These are phyloP conservation scores for mouse (Mus musculus) DNA, from an alignment of 2,113 vertebrate species.

Conservation along the genomic window DNA sequence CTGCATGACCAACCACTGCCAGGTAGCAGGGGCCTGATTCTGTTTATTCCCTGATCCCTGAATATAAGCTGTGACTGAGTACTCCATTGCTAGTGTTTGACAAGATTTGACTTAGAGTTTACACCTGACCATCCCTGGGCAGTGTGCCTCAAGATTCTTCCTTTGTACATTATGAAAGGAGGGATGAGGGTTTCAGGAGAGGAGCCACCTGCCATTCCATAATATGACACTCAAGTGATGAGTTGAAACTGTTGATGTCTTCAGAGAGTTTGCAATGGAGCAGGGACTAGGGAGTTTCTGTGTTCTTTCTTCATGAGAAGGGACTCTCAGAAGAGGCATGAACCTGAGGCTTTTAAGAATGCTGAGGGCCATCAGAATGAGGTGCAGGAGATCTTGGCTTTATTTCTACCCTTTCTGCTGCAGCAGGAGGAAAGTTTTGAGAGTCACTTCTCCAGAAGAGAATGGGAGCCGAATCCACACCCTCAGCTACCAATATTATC, in stretches of 20 bases:
- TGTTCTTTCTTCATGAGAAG: neutral
- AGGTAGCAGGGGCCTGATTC: neutral
- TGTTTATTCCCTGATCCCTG: neutral
- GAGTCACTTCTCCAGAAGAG: neutral
- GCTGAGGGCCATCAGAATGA: neutral
- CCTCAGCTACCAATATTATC: neutral
- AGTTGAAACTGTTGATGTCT: neutral
- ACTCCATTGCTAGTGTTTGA: neutral
- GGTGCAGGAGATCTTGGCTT: neutral
- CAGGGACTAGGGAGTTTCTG: neutral
- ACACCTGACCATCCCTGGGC: neutral
- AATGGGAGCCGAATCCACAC: fast-evolving
- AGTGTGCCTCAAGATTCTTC: neutral
- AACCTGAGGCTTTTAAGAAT: neutral
- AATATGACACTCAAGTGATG: neutral
- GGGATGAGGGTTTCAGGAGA: neutral
- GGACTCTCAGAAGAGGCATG: neutral
- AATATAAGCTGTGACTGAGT: neutral
- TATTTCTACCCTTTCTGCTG: neutral
- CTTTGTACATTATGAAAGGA: neutral
- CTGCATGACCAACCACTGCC: neutral
- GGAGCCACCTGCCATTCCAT: neutral
- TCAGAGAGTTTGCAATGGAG: neutral
- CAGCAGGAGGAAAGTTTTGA: neutral
- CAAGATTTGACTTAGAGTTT: neutral